Evolutionary conservation across 2,113 vertebrate genomes (phyloP).

Genomic region (Hemibagrus wyckioides): DNA sequence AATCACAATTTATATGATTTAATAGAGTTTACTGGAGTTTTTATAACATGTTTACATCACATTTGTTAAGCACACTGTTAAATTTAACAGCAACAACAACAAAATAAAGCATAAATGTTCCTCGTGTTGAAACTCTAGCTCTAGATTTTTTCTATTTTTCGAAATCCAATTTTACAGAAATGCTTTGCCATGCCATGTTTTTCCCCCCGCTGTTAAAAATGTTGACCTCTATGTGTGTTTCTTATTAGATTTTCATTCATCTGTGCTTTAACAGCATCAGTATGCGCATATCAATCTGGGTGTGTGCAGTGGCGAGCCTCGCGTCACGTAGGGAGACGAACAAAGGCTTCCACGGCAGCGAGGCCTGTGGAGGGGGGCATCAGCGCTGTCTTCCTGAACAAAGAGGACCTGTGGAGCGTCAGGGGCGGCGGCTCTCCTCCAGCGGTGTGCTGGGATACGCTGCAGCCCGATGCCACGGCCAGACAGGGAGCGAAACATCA

Average conservation of each 20-base stretch:
- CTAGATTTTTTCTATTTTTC: not conserved
- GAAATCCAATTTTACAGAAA: not conserved
- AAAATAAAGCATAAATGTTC: too few species aligned
- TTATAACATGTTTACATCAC: not conserved
- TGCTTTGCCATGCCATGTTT: slow-evolving; percentile 10
- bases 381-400: slow-evolving; percentile 61
- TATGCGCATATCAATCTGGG: slow-evolving; percentile 51
- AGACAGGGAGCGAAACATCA: slow-evolving; percentile 33
- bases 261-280: slow-evolving; percentile 47
- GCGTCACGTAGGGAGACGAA: slow-evolving; percentile 47
- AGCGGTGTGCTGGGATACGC: slow-evolving; percentile 45
- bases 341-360: slow-evolving; percentile 54
- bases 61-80: not conserved
- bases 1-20: not conserved
- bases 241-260: slow-evolving; percentile 39
- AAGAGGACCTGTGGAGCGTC: slow-evolving; percentile 60
- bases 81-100: too few species aligned
- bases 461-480: slow-evolving; percentile 28
- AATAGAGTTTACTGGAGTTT: not conserved
- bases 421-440: slow-evolving; percentile 34
- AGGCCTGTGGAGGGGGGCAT: slow-evolving; percentile 51
- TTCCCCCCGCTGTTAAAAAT: slow-evolving; percentile 40
- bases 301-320: slow-evolving; percentile 43
- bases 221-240: slow-evolving; percentile 3
- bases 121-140: too few species aligned